Percentiles rank a stretch among this genome's conserved stretches.
phyloP scores from a whole-genome alignment of 1,140 invertebrate species.

The Drosophila arizonae region DNA sequence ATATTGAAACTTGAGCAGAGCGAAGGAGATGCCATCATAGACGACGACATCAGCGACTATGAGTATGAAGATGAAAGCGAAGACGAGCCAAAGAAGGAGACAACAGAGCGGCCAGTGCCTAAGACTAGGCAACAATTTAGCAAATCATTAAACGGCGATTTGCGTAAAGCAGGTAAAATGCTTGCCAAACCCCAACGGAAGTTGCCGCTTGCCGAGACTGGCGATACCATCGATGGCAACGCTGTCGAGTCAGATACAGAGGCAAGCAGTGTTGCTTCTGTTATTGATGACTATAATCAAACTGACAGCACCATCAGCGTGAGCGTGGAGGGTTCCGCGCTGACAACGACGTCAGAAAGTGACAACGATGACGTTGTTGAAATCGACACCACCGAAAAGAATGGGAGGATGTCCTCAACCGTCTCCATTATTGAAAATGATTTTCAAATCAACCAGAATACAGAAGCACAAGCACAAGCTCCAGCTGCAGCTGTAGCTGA shows the following conservation, averaged over 20 bases:
- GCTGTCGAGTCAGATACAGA: constrained; percentile 35
- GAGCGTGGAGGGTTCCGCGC: constrained; percentile 13
- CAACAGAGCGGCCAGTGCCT: constrained; percentile 17
- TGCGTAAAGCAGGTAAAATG: constrained; percentile 67
- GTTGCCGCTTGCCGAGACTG: constrained; percentile 28
- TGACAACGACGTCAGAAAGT: constrained; percentile 41
- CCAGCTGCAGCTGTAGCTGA: neutral
- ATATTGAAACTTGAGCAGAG: constrained; percentile 47
- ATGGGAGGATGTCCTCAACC: constrained; percentile 20
- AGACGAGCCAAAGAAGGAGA: constrained; percentile 6
- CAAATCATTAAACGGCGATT: constrained; percentile 82
- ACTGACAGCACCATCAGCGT: constrained; percentile 64
- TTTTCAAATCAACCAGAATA: constrained; percentile 73
- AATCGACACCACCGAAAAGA: constrained; percentile 62
- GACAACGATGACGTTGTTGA: constrained; percentile 79
- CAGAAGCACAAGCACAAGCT: constrained; percentile 1
- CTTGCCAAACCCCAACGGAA: constrained; percentile 42
- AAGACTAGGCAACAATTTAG: constrained; percentile 69
- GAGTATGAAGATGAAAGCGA: constrained; percentile 54
- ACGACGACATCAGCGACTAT: constrained; percentile 54
- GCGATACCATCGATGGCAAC: constrained; percentile 17
- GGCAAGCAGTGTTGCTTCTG: constrained; percentile 54
- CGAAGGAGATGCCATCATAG: constrained; percentile 23
- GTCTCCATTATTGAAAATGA: constrained; percentile 66
- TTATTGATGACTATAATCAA: constrained; percentile 82